Evolutionary conservation across 2,113 vertebrate genomes (phyloP).

Genomic region (Trogon surrucura): DNA sequence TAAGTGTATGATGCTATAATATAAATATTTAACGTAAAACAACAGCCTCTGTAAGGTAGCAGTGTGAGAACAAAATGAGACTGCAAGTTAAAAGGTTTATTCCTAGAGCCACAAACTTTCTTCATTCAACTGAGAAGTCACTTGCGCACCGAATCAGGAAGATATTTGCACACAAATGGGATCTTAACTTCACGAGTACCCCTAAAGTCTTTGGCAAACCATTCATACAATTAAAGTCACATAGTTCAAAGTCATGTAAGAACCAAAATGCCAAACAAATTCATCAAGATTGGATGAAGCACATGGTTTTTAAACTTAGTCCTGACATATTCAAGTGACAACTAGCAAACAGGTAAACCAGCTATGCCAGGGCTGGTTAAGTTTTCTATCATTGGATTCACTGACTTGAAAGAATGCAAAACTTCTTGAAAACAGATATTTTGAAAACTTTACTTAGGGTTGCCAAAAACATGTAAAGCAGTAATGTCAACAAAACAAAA

Average conservation of each 20-base stretch:
- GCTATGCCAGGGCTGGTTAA: neutral
- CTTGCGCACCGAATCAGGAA: neutral
- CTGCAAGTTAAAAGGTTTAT: neutral
- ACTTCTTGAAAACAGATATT: neutral
- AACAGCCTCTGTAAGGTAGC: neutral
- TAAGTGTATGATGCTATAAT: neutral
- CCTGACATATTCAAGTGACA: neutral
- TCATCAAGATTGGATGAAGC: neutral
- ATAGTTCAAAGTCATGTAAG: neutral
- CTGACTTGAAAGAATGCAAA: neutral
- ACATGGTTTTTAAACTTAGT: neutral
- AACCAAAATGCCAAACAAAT: neutral
- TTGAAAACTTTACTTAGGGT: neutral
- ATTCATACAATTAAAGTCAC: neutral
- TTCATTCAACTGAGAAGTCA: neutral
- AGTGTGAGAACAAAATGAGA: neutral
- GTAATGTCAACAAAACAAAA: neutral
- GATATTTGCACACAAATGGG: neutral
- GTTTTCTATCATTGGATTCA: neutral
- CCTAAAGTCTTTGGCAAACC: neutral
- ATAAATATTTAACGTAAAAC: conserved; percentile 46
- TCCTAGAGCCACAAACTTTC: neutral
- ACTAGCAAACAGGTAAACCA: neutral
- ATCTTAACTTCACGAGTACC: neutral
- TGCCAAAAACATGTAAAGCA: neutral